Evolutionary conservation across 2,113 vertebrate species (phyloP).

Genomic region (Rhea pennata): DNA sequence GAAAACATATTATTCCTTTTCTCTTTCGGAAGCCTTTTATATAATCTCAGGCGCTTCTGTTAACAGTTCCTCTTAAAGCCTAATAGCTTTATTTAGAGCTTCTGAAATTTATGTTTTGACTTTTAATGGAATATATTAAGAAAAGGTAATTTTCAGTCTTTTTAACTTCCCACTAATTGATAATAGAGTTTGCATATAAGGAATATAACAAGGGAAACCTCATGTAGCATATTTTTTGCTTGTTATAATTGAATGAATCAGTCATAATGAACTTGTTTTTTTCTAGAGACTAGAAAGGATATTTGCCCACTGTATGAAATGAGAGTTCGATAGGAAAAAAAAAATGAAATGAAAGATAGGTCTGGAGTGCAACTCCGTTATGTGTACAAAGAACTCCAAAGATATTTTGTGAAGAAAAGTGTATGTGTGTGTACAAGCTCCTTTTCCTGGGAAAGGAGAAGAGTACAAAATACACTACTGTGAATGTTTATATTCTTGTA

Average conservation of each 20-base stretch:
- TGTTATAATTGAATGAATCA: neutral
- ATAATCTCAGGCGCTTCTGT: neutral
- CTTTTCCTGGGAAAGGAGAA: neutral
- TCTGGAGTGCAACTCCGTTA: neutral
- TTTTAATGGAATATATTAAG: neutral
- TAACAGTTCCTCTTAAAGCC: neutral
- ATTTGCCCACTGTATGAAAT: neutral
- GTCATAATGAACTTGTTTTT: neutral
- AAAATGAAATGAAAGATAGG: neutral
- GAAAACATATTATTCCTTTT: neutral
- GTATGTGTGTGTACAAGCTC: neutral
- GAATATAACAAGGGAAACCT: neutral
- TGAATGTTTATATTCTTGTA: constrained; percentile 26
- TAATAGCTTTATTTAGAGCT: neutral
- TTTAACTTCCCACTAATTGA: neutral
- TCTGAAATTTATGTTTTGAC: neutral
- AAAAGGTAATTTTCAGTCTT: neutral
- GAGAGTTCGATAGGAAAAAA: neutral
- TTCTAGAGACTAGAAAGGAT: neutral
- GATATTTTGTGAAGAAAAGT: neutral
- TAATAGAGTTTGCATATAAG: neutral
- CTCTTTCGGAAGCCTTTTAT: neutral
- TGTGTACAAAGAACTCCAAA: neutral
- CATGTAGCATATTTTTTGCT: neutral
- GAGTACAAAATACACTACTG: neutral